Evolutionary conservation across 2,888 invertebrate genomes (phyloP).

Genomic region (Tetanocera ferruginea): DNA sequence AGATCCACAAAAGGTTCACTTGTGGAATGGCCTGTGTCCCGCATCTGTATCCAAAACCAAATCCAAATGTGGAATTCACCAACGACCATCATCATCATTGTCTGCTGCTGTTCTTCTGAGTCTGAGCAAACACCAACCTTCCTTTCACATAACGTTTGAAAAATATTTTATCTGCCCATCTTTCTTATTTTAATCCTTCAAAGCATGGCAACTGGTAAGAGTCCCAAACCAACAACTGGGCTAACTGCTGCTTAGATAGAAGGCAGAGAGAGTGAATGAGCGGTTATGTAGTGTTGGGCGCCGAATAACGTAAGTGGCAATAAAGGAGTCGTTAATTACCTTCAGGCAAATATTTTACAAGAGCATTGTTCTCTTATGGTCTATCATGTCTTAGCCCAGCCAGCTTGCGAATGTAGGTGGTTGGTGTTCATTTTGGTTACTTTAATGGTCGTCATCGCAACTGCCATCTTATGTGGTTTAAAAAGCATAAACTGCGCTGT

Average conservation of each 20-base stretch:
- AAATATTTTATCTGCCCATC: constrained; percentile 67
- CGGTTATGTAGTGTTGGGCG: background rate
- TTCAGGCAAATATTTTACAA: constrained; percentile 49
- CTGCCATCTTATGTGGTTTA: background rate
- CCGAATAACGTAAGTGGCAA: constrained; percentile 48
- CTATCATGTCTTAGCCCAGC: background rate
- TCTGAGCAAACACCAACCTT: constrained; percentile 15
- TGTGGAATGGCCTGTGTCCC: constrained; percentile 17
- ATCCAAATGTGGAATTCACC: background rate
- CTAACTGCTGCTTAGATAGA: background rate
- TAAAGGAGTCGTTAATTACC: constrained; percentile 65
- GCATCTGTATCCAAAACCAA: constrained; percentile 19
- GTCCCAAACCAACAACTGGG: constrained; percentile 8
- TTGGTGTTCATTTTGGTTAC: background rate
- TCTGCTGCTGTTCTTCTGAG: background rate
- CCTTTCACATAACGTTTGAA: constrained; percentile 49
- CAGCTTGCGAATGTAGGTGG: constrained; percentile 5
- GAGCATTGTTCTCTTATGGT: no score
- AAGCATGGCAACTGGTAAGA: constrained; percentile 49
- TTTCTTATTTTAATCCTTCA: constrained; percentile 68
- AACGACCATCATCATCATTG: constrained; percentile 13
- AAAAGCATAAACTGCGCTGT: background rate
- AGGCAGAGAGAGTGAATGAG: background rate
- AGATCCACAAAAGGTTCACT: background rate
- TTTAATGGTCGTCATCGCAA: constrained; percentile 2